Base-by-base conservation (phyloP, 2,797 vertebrate genomes). In the Pteronotus mesoamericanus region DNA sequence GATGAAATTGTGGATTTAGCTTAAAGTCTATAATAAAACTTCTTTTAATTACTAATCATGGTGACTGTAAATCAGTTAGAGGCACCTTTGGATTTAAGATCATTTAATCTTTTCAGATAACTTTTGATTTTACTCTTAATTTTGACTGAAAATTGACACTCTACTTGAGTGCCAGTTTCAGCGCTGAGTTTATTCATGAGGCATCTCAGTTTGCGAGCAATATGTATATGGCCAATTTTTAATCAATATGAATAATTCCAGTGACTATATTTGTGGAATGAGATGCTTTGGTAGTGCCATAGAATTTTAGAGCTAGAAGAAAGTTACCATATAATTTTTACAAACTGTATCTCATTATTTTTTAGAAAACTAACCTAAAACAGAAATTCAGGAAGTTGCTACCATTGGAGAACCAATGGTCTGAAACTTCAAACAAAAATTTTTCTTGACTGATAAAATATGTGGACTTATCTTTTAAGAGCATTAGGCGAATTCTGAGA, bases 291-390 rank as follows among this genome's bases (percentile, higher is more conserved):
- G n/a, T 51, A 26, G 7, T 46, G 24, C 29, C 51, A 7, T 29
- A 64, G 29, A 79, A 75, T 39, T 94, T 91, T 75, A 92, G 29
- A 84, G 21, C 55, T 11, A 68, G n/a, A 89, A 91, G 14, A 84
- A 48, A 91, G 6, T 6, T 72, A 26, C 61, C n/a, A 8, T 11
- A 42, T 93, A 87, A 77, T 77, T 79, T 93, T 77, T 48, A 53
- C 2, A 69, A 75, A 86, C 8, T 46, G 21, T 55, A 14, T 88
- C 46, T 51, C 18, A 21, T 89, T 29, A 75, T 34, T 82, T 77
- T 91, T 93, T 42, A 74, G 42, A 89, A 89, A 84, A 80, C 22
- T 69, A 80, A 77, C 29, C 18, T 94, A 74, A 94, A 86, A 64
- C 11, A 78, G 32, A 84, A 84, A 84, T 64, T 86, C 66, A 91